A percentile compares a stretch with the other conserved stretches of the same genome.
Conservation (phyloP, 2,797 vertebrate species). For the Sebastes itinus region DNA sequence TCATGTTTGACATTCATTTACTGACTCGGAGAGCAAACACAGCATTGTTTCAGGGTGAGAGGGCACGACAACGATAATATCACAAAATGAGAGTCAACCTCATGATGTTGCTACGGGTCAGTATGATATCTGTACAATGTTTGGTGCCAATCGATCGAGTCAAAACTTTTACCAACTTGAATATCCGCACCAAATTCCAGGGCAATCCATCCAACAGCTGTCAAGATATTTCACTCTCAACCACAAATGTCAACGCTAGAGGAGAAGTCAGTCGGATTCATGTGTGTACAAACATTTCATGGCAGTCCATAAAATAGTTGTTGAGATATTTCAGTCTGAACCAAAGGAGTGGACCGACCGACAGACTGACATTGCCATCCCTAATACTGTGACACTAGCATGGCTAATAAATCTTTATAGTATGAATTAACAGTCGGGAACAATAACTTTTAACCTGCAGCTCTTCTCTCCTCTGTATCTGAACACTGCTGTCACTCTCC, state of each 20-base stretch:
- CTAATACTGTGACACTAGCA: background rate
- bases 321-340: background rate
- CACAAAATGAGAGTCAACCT: background rate
- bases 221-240: background rate
- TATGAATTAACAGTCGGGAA: background rate
- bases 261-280: background rate
- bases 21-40: background rate
- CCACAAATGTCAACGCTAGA: background rate
- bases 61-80: background rate
- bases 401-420: background rate
- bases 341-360: background rate
- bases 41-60: background rate
- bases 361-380: background rate
- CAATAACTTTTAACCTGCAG: background rate
- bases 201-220: background rate
- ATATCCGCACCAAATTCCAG: background rate
- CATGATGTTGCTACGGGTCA: background rate
- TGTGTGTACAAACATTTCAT: background rate
- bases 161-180: background rate
- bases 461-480: background rate
- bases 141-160: background rate
- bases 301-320: background rate
- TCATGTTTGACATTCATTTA: conserved; percentile 3
- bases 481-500: background rate
- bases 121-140: background rate